phyloP scores from a whole-genome alignment of 2,797 vertebrate species.

The Pantherophis alleghaniensis region DNA sequence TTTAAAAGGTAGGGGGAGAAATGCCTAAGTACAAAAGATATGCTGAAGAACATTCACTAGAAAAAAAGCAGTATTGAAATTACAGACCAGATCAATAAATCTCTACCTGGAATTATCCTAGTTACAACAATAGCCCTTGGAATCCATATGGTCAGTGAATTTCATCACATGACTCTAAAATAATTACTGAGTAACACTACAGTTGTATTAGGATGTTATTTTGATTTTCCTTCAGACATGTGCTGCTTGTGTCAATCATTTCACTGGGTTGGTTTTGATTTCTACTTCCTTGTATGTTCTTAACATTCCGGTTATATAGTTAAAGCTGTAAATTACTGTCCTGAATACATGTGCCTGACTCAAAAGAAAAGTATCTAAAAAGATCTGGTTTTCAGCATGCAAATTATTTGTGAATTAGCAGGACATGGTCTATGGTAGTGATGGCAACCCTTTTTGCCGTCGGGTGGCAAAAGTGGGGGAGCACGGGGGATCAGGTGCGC shows the following conservation, averaged over 20 bases:
- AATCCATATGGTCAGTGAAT: not conserved
- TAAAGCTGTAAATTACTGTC: not conserved
- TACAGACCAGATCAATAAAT: not conserved
- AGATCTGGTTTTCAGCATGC: not conserved
- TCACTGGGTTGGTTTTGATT: not conserved
- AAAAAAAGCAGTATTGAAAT: not conserved
- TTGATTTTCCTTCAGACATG: not conserved
- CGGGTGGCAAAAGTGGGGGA: too few species aligned
- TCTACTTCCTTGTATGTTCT: conserved; percentile 2
- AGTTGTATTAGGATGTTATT: not conserved
- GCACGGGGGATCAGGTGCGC: too few species aligned
- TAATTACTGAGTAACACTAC: not conserved
- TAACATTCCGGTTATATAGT: not conserved
- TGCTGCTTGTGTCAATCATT: not conserved
- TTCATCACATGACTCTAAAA: not conserved
- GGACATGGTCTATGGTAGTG: not conserved
- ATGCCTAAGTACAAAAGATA: not conserved
- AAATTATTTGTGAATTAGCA: not conserved
- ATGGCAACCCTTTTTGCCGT: too few species aligned
- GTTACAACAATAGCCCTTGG: not conserved
- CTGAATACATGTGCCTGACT: not conserved
- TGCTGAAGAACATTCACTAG: not conserved
- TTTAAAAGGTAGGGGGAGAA: not conserved
- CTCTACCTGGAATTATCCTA: not conserved
- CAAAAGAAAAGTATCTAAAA: conserved; percentile 13